phyloP scores from a whole-genome alignment of 2,888 invertebrate genomes.

The Eupithecia vulgata region DNA sequence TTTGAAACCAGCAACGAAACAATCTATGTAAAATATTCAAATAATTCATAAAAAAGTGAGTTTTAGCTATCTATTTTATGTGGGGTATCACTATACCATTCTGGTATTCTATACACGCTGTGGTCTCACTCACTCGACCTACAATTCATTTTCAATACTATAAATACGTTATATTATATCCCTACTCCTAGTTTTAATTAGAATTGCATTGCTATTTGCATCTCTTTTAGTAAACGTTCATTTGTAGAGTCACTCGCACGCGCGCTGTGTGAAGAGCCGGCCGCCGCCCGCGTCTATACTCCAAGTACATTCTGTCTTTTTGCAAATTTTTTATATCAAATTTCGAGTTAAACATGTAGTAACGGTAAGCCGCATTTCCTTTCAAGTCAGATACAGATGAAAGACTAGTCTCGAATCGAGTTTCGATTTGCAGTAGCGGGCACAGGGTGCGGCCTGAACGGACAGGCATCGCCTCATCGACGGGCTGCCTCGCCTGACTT shows the following conservation, averaged over 20 bases:
- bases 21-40: not conserved
- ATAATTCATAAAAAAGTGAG: not conserved
- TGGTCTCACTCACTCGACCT: not conserved
- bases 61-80: not conserved
- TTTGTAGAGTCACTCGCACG: too few relatives aligned
- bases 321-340: not conserved
- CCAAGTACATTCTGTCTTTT: not conserved
- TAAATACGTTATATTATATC: not conserved
- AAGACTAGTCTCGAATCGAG: not conserved
- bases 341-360: too few relatives aligned
- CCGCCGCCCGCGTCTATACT: too few relatives aligned
- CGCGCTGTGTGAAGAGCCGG: too few relatives aligned
- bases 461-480: not conserved
- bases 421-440: not conserved
- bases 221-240: not conserved
- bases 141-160: not conserved
- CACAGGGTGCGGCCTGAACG: not conserved
- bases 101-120: not conserved
- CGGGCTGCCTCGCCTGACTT: not conserved
- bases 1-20: not conserved
- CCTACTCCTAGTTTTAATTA: not conserved
- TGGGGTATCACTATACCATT: not conserved
- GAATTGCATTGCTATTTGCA: not conserved
- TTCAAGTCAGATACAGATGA: not conserved
- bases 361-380: too few relatives aligned